Base-by-base conservation (phyloP, 1,140 invertebrate species). In the Hyposmocoma kahamanoa region DNA sequence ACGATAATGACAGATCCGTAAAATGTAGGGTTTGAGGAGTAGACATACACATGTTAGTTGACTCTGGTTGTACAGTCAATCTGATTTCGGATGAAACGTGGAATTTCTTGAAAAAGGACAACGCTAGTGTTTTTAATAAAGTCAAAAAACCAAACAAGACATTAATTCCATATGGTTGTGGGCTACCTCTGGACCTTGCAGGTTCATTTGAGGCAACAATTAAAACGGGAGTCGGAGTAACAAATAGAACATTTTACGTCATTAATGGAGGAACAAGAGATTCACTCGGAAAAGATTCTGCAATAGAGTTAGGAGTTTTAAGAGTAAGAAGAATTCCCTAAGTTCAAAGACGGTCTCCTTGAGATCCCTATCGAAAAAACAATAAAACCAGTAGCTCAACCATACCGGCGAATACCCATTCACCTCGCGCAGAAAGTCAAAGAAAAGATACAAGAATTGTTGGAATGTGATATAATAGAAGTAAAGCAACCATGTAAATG, bases 381-480 rank as follows among this genome's bases (percentile, higher is more conserved):
- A 3, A 8, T 54, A 0, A 63, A 60, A 38, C 72, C 69, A n/a
- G 60, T 81, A 0, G 26, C 21, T 1, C 71, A 77, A 32, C 72
- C 72, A 1, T 73, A 66, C 32, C 24, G 71, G 8, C 49, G 74
- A 21, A 59, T 78, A 8, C 74, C 67, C 5, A 73, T 72, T 28
- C 61, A 59, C 30, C 28, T 61, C 50, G 59, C 60, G 59, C 3
- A 48, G 19, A 59, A 73, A 44, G 24, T 67, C 0, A 15, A 59
- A 9, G 13, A 18, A 0, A 72, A 72, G 60, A 53, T 77, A 6
- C 21, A 66, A 36, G 59, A 65, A 59, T 32, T 62, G 44, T 10
- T 56, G 11, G 19, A 54, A 11, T 22, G 1, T 0, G 75, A 72
- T 18, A 76, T 81, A 11, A 77, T 77, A 1, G 78, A 84, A 56